Base-by-base conservation (phyloP, 2,888 invertebrate genomes). In the Cerastoderma edule region DNA sequence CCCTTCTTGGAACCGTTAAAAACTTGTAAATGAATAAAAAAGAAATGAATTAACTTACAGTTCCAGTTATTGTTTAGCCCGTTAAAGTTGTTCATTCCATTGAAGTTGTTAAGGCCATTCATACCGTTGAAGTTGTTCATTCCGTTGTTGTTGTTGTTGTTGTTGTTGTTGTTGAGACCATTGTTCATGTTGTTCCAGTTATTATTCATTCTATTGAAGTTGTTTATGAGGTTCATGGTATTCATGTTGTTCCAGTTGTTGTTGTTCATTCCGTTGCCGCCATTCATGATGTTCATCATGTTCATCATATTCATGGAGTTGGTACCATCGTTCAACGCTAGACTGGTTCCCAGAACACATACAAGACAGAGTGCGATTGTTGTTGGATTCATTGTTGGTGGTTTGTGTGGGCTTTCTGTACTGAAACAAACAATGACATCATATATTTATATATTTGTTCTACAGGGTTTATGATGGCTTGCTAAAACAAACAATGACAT, bases 171-270 rank as follows among this genome's bases (percentile, higher is more conserved):
- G 30, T 60, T 60, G 10, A 35, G 22, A 13, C 27, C 39, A n/a
- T 32, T n/a, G 33, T 66, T 66, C 53, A 66, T 50, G 10, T 27
- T 33, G 30, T 66, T 66, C 13, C 19, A 66, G 35, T 50, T 50
- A 19, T 24, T 50, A 35, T 66, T 66, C 60, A 60, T 30, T 30
- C 57, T 33, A 39, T 39, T 39, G 39, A 16, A 39, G 39, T 39
- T n/a, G n/a, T 39, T 16, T 13, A 39, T 39, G 39, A 8, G 39
- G 39, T 39, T 39, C 16, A 39, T 60, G 22, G 27, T 60, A n/a
- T 60, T 60, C 39, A 60, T 39, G 22, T 39, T 39, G 24, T 60
- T 60, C n/a, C n/a, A n/a, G 39, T 39, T 27, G 1, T 39, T 39
- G 27, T 60, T 60, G n/a, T 50, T 50, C 10, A 50, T 13, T 13